Percentiles rank a stretch among this genome's conserved stretches.
These are phyloP conservation scores for Drosophila stalkeri DNA, from an alignment of 2,888 invertebrate species.

Conservation along the genomic window DNA sequence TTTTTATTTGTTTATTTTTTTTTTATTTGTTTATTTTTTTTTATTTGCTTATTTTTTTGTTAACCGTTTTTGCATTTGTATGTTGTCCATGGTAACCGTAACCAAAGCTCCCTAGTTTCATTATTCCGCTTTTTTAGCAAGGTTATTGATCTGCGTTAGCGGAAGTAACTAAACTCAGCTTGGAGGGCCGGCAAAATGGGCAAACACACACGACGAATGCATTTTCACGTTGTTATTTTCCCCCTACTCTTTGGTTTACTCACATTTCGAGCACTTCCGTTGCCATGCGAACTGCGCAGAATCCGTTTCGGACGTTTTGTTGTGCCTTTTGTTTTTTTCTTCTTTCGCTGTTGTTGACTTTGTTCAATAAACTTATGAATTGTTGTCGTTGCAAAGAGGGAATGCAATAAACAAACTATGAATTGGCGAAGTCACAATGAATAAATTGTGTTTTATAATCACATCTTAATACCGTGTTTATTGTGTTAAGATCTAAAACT, in stretches of 20 bases:
- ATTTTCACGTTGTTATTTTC: slow-evolving; percentile 69
- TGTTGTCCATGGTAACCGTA: slow-evolving; percentile 29
- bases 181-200: slow-evolving; percentile 34
- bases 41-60: background rate
- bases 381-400: slow-evolving; percentile 10
- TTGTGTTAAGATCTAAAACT: slow-evolving; percentile 19
- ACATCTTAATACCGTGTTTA: slow-evolving; percentile 33
- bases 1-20: background rate
- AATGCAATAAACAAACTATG: slow-evolving; percentile 8
- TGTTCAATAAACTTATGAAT: slow-evolving; percentile 42
- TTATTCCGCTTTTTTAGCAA: slow-evolving; percentile 23
- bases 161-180: slow-evolving; percentile 34
- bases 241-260: slow-evolving; percentile 17
- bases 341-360: slow-evolving; percentile 37
- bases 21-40: background rate
- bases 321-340: slow-evolving; percentile 52
- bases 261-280: slow-evolving; percentile 37
- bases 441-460: slow-evolving; percentile 15
- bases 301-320: slow-evolving; percentile 58
- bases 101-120: slow-evolving; percentile 18
- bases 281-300: slow-evolving; percentile 67
- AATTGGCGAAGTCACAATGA: slow-evolving; percentile 14
- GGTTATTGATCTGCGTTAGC: slow-evolving; percentile 59
- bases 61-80: slow-evolving; percentile 2
- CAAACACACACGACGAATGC: slow-evolving; percentile 28